These are phyloP conservation scores for Aurelia sp. DNA, from an alignment of 30 jellyfish, hydroid and myxozoan genomes.

Conservation along the genomic window DNA sequence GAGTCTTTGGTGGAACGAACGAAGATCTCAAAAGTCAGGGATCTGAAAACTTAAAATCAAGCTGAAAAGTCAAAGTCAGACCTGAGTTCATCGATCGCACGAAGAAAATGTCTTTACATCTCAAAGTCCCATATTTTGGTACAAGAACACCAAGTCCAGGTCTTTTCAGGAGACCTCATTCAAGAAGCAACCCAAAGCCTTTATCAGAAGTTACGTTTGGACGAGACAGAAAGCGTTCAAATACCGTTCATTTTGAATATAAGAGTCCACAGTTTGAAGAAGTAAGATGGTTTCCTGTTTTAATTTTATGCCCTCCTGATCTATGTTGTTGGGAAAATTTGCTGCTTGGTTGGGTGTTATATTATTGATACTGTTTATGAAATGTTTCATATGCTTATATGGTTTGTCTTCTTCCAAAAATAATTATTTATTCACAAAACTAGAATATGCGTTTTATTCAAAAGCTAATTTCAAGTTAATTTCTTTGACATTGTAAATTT, in stretches of 20 bases:
- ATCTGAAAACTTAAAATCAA: too few relatives aligned
- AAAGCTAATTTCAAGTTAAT: too few relatives aligned
- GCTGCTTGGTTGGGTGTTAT: too few relatives aligned
- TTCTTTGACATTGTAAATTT: too few relatives aligned
- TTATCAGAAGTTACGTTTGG: constrained; percentile 14
- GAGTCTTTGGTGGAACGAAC: too few relatives aligned
- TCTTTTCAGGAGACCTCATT: constrained; percentile 34
- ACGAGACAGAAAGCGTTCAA: constrained; percentile 49
- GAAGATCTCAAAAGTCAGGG: too few relatives aligned
- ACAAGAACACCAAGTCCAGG: constrained; percentile 50
- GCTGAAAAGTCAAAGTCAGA: not conserved
- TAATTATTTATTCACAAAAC: too few relatives aligned
- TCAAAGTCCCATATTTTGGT: constrained; percentile 8
- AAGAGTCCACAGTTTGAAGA: constrained; percentile 41
- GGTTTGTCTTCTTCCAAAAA: too few relatives aligned
- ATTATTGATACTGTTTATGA: too few relatives aligned
- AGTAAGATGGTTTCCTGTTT: not conserved
- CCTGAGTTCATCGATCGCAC: not conserved
- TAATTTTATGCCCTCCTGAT: not conserved
- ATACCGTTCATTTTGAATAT: constrained; percentile 61
- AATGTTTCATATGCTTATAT: too few relatives aligned
- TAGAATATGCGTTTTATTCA: too few relatives aligned
- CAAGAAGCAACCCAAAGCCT: constrained; percentile 52
- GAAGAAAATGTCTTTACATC: constrained; percentile 11
- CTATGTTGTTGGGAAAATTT: too few relatives aligned